These are phyloP conservation scores for Sparidentex hasta DNA, from an alignment of 2,797 vertebrate species.

Conservation along the genomic window DNA sequence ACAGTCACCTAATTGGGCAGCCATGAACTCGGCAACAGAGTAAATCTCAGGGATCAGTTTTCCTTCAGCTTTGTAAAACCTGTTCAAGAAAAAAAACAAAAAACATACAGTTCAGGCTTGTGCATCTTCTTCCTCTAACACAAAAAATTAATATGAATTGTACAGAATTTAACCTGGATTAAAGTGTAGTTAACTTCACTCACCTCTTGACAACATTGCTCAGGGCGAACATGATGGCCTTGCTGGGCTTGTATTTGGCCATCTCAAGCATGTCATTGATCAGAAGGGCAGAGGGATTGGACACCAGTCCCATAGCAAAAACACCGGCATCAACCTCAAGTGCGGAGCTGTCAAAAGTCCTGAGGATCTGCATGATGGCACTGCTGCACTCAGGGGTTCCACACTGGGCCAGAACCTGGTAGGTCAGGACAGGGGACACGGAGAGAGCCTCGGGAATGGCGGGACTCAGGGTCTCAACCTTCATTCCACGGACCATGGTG, in stretches of 20 bases:
- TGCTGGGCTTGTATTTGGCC: slow-evolving; percentile 90
- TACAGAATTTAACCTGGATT: neutral
- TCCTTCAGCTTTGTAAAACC: slow-evolving; percentile 85
- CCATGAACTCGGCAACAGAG: slow-evolving; percentile 88
- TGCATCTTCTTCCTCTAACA: neutral
- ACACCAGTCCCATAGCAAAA: slow-evolving; percentile 90
- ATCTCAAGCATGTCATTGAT: slow-evolving; percentile 91
- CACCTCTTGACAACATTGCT: slow-evolving; percentile 93
- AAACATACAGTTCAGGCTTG: neutral
- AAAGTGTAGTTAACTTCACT: slow-evolving; percentile 36
- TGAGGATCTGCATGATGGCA: slow-evolving; percentile 90
- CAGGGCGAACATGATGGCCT: slow-evolving; percentile 92
- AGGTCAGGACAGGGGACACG: slow-evolving; percentile 75
- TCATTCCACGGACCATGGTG: slow-evolving; percentile 88
- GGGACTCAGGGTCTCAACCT: slow-evolving; percentile 81
- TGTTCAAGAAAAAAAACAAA: slow-evolving; percentile 31
- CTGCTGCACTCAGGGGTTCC: slow-evolving; percentile 93
- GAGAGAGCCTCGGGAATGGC: slow-evolving; percentile 88
- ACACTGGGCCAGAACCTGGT: slow-evolving; percentile 88
- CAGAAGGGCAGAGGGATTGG: slow-evolving; percentile 88
- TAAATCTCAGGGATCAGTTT: slow-evolving; percentile 86
- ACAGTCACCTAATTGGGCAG: slow-evolving; percentile 89
- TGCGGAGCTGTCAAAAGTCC: slow-evolving; percentile 80
- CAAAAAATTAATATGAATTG: neutral
- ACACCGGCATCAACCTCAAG: slow-evolving; percentile 88